phyloP scores from a whole-genome alignment of 2,888 invertebrate genomes.

The Callimorpha dominula region DNA sequence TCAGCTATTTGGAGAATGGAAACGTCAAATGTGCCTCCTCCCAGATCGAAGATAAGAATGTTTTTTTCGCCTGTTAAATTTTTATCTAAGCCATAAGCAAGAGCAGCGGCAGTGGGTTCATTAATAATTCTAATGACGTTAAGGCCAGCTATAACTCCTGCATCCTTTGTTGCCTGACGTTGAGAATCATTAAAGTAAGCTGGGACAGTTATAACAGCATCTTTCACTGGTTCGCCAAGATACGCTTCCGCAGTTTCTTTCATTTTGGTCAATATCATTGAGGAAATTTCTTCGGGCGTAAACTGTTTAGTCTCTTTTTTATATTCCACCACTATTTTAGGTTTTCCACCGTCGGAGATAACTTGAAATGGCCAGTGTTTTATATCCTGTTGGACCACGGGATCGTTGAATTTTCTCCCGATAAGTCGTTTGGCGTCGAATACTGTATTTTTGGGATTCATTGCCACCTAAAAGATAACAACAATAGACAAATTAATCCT shows the following conservation, averaged over 20 bases:
- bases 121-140: constrained; percentile 96
- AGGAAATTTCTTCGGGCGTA: constrained; percentile 94
- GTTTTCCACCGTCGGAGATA: constrained; percentile 89
- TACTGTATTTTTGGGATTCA: constrained; percentile 93
- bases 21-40: constrained; percentile 97
- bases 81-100: constrained; percentile 94
- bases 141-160: constrained; percentile 93
- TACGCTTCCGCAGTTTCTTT: constrained; percentile 92
- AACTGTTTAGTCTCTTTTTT: constrained; percentile 92
- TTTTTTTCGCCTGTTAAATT: constrained; percentile 91
- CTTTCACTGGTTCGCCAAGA: constrained; percentile 90
- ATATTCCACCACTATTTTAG: constrained; percentile 91
- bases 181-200: constrained; percentile 95
- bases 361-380: constrained; percentile 95
- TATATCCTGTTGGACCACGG: constrained; percentile 92
- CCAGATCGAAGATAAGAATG: constrained; percentile 91
- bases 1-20: constrained; percentile 96
- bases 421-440: constrained; percentile 95
- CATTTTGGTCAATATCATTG: constrained; percentile 95
- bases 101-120: constrained; percentile 95
- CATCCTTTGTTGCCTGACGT: constrained; percentile 95
- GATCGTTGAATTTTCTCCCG: constrained; percentile 92
- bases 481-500: background rate
- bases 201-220: constrained; percentile 94
- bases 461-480: constrained; percentile 87